Conservation (phyloP, 2,888 invertebrate genomes). For the Cosmia trapezina region DNA sequence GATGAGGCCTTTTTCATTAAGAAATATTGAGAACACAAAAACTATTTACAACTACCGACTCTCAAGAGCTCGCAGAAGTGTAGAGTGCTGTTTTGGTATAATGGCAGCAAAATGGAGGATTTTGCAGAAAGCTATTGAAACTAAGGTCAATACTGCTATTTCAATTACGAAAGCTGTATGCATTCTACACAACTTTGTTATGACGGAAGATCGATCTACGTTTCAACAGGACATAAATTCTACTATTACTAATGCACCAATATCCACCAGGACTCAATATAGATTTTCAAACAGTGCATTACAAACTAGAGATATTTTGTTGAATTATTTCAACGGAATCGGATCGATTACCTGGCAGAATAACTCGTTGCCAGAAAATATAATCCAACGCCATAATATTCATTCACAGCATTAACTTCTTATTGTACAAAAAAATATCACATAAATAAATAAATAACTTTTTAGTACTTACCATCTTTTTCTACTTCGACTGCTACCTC, state of each 20-base stretch:
- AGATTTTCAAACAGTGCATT: constrained; percentile 49
- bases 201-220: constrained; percentile 14
- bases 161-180: no score
- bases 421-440: no score
- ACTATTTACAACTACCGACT: constrained; percentile 51
- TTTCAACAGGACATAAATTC: constrained; percentile 44
- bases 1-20: constrained; percentile 6
- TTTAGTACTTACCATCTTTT: no score
- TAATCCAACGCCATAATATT: no score
- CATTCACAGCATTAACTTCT: no score
- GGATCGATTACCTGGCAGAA: constrained; percentile 10
- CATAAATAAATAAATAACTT: no score
- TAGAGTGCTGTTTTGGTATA: constrained; percentile 52
- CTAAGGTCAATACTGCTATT: no score
- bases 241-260: constrained; percentile 43
- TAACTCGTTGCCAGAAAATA: no score
- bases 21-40: constrained; percentile 44
- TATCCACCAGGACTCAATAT: constrained; percentile 43
- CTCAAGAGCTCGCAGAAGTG: constrained; percentile 44
- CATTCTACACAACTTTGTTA: no score
- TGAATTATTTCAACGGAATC: constrained; percentile 11
- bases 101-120: constrained; percentile 51
- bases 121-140: constrained; percentile 44
- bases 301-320: constrained; percentile 25
- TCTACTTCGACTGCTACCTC: no score